These are phyloP conservation scores for Tipula vernalis DNA, from an alignment of 2,888 invertebrate genomes.

Conservation along the genomic window DNA sequence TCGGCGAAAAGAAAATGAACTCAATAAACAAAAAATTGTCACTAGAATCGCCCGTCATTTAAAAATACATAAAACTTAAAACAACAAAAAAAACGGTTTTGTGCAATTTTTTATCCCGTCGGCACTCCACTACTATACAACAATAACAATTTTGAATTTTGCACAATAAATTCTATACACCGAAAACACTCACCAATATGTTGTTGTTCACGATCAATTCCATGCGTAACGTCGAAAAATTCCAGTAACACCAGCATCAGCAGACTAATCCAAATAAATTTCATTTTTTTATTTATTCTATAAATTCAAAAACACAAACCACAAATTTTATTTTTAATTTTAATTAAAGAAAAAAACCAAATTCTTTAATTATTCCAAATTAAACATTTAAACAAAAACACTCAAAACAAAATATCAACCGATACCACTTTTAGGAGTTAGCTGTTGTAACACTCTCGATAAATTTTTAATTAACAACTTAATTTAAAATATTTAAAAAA, in stretches of 20 bases:
- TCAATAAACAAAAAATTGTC: no score
- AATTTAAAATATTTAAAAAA: background rate
- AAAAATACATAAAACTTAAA: no score
- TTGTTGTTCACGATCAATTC: background rate
- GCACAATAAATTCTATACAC: background rate
- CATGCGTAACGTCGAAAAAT: background rate
- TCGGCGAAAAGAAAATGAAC: no score
- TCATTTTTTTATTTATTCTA: background rate
- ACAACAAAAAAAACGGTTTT: no score
- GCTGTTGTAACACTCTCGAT: background rate
- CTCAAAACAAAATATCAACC: background rate
- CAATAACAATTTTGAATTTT: background rate
- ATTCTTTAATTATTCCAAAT: background rate
- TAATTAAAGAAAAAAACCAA: background rate
- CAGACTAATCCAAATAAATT: background rate
- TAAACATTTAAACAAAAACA: background rate
- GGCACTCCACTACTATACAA: background rate
- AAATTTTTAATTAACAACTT: background rate
- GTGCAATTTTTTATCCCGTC: background rate
- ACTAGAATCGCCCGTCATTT: no score
- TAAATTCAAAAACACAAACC: background rate
- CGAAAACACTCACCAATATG: background rate
- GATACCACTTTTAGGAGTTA: background rate
- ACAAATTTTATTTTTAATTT: background rate
- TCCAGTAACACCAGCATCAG: background rate